Evolutionary conservation across 2,113 vertebrate species (phyloP).

Genomic region (Lates calcarifer): DNA sequence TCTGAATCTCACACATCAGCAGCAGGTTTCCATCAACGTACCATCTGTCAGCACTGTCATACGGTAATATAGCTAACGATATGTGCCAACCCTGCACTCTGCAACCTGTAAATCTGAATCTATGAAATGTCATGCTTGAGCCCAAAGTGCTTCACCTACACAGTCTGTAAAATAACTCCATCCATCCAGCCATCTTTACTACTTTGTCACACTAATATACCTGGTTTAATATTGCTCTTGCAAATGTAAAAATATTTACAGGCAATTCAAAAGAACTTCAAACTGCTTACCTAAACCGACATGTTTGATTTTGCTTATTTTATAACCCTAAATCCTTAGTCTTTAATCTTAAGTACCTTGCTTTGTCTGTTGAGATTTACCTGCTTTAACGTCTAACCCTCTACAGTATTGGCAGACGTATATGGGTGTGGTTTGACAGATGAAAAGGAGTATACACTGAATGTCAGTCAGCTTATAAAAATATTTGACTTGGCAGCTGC

Average conservation of each 20-base stretch:
- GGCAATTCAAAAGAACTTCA: background rate
- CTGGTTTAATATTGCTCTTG: background rate
- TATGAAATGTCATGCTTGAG: background rate
- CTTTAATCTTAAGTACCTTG: background rate
- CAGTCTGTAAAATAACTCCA: background rate
- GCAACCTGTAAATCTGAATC: slow-evolving; percentile 7
- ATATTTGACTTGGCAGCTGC: slow-evolving; percentile 6
- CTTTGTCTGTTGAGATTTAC: slow-evolving; percentile 18
- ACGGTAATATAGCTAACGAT: background rate
- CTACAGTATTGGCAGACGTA: background rate
- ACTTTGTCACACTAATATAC: background rate
- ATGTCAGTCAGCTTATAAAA: slow-evolving; percentile 3
- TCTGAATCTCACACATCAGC: slow-evolving; percentile 78
- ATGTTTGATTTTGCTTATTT: background rate
- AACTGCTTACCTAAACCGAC: background rate
- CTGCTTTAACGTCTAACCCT: background rate
- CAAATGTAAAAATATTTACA: background rate
- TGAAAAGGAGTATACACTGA: background rate
- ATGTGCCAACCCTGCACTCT: slow-evolving; percentile 37
- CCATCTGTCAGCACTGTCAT: slow-evolving; percentile 36
- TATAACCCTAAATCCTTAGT: background rate
- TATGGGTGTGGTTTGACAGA: background rate
- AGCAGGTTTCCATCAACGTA: slow-evolving; percentile 68
- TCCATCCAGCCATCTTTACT: background rate
- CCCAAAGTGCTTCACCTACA: background rate